Evolutionary conservation across 2,888 invertebrate genomes (phyloP), one percentile per base, ranked within the genome.

Genomic region (Ferdinandea cuprea): DNA sequence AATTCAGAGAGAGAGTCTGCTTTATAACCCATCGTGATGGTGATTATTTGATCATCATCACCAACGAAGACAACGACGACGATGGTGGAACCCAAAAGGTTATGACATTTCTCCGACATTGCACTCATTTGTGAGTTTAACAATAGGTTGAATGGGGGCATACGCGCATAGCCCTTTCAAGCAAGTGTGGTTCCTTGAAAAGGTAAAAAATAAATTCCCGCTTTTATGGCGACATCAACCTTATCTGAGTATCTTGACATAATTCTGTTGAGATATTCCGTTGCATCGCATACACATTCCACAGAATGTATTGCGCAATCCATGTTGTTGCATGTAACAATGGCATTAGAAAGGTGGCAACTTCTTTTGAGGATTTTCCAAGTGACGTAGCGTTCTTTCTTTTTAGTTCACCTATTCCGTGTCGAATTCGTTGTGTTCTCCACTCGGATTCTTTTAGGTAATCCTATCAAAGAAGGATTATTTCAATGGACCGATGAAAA

Each of bases 301-400:
- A 42, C 32, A 9, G 52, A 74, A 48, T 46, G 61, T 11, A 58
- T 46, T 30, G 52, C 30, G 19, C 56, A 28, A 74, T 63, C 50
- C 81, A 54, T 77, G 81, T 32, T 59, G 81, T 30, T 52, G 81
- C 81, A 81, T 81, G 52, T 40, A 65, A 81, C 81, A 81, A 81
- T 61, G 77, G 77, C 65, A 77, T 81, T 81, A 77, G 81, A 48
- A 19, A 71, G 81, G 81, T 77, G 76, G 80, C 40, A 54, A 71
- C 77, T 59, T 71, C 65, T 71, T 76, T 44, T 81, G 65, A 77
- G 65, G 77, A 48, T 42, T 63, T 63, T 58, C 76, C 69, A 65
- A 81, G 71, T 66, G 77, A 81, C 76, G 77, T 65, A 42, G 77
- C 52, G 58, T 58, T 65, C 65, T 25, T 58, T 52, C 37, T 25